Evolutionary conservation across 2,113 vertebrate genomes (phyloP), one percentile per base, ranked within the genome.

Genomic region (Pleuronectes platessa): DNA sequence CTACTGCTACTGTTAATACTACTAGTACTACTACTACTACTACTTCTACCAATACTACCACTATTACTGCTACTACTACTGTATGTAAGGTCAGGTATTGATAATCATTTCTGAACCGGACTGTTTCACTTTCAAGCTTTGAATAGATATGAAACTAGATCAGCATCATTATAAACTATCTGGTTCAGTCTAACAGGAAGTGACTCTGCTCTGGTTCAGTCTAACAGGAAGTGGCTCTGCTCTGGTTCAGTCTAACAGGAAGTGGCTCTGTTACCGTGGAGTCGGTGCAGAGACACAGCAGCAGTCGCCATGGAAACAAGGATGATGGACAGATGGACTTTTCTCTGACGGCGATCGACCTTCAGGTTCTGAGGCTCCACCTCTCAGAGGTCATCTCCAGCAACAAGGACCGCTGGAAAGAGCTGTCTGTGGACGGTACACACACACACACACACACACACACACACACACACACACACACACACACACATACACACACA

Each of bases 341-440:
- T 86, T 97, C 97, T 17, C 89, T 98, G 69, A 88, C 93, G 2
- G 92, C 95, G 15, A 96, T 98, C 60, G 93, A 99, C 82, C 91
- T 98, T 79, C 93, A 93, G 6, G 93, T 90, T 47, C 95, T 99
- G 90, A 96, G 94, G 70, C 90, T 89, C 76, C 95, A 95, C 84
- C 94, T 98, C 69, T 94, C 96, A 56, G 94, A 95, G 24, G 95
- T 99, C 86, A 98, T 99, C 74, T 88, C 93, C 89, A 93, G 96
- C 89, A 99, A 99, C 94, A 99, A 98, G 86, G 97, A 97, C 78
- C 92, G 95, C 75, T 99, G 97, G 97, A 99, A 98, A 87, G 96
- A 98, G 89, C 87, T 99, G 77, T 96, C 97, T 65, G 92, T 94
- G 54, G 95, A 98, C 88, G 97, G 97, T 92, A 84, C 18, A 47